A percentile compares a stretch with the other conserved stretches of the same genome.
phyloP scores from a whole-genome alignment of 2,888 invertebrate genomes.

The Leucophora obtusa region DNA sequence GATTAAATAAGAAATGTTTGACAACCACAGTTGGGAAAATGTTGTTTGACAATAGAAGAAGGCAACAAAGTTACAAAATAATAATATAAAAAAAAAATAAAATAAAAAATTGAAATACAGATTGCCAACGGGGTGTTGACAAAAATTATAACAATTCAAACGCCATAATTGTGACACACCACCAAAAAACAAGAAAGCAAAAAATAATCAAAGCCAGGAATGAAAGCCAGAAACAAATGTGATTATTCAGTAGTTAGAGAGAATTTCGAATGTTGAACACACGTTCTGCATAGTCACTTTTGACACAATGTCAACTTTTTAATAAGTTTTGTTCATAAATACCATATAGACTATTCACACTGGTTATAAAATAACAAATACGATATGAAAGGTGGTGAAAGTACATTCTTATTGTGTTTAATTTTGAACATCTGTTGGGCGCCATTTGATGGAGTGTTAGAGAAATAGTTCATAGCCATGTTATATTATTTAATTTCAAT shows the following conservation, averaged over 20 bases:
- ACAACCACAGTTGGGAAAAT: conserved; percentile 45
- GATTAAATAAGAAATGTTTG: conserved; percentile 55
- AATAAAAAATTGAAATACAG: background rate
- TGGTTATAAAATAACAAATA: background rate
- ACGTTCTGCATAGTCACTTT: conserved; percentile 31
- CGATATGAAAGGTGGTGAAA: too few relatives aligned
- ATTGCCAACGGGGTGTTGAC: conserved; percentile 66
- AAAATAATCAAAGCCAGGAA: conserved; percentile 1
- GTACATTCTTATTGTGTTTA: too few relatives aligned
- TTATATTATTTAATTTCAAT: too few relatives aligned
- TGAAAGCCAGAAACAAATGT: conserved; percentile 1
- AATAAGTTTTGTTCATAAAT: conserved; percentile 30
- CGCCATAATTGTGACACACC: conserved; percentile 66
- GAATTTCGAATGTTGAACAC: conserved; percentile 12
- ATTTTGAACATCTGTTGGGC: too few relatives aligned
- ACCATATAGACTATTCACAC: background rate
- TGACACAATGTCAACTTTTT: conserved; percentile 46
- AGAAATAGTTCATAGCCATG: too few relatives aligned
- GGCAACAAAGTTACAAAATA: conserved; percentile 37
- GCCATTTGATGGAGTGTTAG: too few relatives aligned
- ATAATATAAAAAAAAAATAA: background rate
- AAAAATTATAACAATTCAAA: conserved; percentile 66
- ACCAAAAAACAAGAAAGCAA: background rate
- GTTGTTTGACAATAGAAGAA: conserved; percentile 32
- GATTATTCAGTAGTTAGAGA: conserved; percentile 32